Percentiles rank a stretch among this genome's conserved stretches.
Evolutionary conservation across 1,140 invertebrate species (phyloP).

Genomic region (Aradophagus sp.): DNA sequence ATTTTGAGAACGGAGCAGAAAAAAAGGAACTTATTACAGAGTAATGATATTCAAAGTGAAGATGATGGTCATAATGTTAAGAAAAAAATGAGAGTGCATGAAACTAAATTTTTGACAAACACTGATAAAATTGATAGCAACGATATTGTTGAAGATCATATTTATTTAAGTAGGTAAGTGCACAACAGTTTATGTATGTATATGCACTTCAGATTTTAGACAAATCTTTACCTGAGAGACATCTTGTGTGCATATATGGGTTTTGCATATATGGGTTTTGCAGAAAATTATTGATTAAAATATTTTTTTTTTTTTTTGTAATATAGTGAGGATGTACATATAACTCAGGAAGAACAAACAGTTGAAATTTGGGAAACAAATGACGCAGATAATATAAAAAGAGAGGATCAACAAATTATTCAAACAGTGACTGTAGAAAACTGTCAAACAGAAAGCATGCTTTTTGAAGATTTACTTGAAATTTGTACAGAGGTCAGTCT

Average conservation of each 20-base stretch:
- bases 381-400: constrained; percentile 12
- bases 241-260: no score
- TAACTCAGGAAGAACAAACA: constrained; percentile 37
- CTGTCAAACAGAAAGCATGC: constrained; percentile 48
- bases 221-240: no score
- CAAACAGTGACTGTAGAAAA: constrained; percentile 21
- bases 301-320: no score
- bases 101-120: constrained; percentile 5
- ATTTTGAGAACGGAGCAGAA: constrained; percentile 46
- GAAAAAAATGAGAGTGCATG: constrained; percentile 10
- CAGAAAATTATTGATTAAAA: no score
- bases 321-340: no score
- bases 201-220: neutral
- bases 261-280: no score
- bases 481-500: constrained; percentile 65
- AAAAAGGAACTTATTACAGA: constrained; percentile 17
- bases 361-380: constrained; percentile 40
- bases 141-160: constrained; percentile 20
- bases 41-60: constrained; percentile 7
- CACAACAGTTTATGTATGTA: neutral
- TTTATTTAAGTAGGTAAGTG: constrained; percentile 40
- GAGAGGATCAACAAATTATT: constrained; percentile 13
- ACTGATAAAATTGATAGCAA: constrained; percentile 3
- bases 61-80: constrained; percentile 4
- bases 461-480: constrained; percentile 71